Conservation (phyloP, 2,888 invertebrate species). For the Mongoloraphidia duomilia region DNA sequence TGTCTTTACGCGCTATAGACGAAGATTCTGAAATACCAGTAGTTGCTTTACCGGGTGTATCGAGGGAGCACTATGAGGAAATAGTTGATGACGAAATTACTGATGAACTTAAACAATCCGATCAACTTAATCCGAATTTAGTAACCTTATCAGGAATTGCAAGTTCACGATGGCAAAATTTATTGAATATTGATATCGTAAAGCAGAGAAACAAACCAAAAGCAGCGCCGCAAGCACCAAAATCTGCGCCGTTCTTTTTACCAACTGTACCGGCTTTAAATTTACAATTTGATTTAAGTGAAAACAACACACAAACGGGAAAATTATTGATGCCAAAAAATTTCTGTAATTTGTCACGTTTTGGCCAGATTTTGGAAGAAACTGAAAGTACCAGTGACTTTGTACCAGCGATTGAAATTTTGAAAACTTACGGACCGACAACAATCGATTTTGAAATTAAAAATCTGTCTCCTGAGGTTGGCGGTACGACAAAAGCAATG, state of each 20-base stretch:
- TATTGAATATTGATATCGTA: conserved; percentile 73
- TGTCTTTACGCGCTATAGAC: conserved; percentile 61
- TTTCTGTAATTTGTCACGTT: conserved; percentile 50
- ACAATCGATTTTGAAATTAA: conserved; percentile 79
- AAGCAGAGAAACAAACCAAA: conserved; percentile 83
- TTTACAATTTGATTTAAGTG: conserved; percentile 61
- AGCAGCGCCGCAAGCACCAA: conserved; percentile 64
- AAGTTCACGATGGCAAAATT: conserved; percentile 81
- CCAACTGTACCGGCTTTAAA: conserved; percentile 78
- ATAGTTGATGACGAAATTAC: conserved; percentile 32
- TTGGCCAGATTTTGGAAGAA: conserved; percentile 46
- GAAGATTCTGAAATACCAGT: conserved; percentile 36
- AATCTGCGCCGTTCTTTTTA: conserved; percentile 89
- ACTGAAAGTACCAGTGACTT: conserved; percentile 38
- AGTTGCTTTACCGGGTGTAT: conserved; percentile 34
- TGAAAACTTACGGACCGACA: conserved; percentile 65
- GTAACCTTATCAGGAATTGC: conserved; percentile 77
- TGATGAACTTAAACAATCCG: conserved; percentile 52
- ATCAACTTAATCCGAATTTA: conserved; percentile 59
- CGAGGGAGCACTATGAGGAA: conserved; percentile 26
- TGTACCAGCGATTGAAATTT: conserved; percentile 37
- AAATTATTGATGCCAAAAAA: conserved; percentile 41
- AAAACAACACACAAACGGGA: conserved; percentile 30
- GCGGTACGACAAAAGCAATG: conserved; percentile 57
- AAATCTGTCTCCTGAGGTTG: conserved; percentile 57